Conservation (phyloP, 2,797 vertebrate species). For the Artibeus jamaicensis region DNA sequence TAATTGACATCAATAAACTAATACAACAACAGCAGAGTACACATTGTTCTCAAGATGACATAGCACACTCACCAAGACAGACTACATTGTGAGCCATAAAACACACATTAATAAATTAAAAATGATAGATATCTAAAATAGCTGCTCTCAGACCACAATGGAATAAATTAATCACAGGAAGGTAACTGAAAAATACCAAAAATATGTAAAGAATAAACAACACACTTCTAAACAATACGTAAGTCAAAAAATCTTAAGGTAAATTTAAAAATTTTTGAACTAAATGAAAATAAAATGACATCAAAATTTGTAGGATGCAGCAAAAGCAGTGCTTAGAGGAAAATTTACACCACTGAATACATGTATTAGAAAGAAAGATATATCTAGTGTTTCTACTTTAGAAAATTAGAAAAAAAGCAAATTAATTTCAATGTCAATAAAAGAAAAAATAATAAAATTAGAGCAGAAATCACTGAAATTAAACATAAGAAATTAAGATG, state of each 20-base stretch:
- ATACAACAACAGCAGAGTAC: neutral
- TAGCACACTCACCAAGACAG: neutral
- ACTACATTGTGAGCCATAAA: neutral
- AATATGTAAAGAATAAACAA: neutral
- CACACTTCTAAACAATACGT: neutral
- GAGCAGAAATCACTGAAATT: neutral
- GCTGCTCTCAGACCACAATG: neutral
- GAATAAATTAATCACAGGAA: neutral
- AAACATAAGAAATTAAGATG: neutral
- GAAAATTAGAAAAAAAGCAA: neutral
- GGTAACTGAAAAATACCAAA: neutral
- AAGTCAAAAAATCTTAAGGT: neutral
- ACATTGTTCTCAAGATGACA: neutral
- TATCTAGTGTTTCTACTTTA: neutral
- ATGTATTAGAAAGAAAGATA: neutral
- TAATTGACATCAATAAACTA: neutral
- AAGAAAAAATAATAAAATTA: neutral
- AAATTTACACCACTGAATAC: neutral
- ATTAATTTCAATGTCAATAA: neutral
- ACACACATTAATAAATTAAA: neutral
- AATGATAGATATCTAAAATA: neutral
- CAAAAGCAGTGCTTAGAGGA: neutral
- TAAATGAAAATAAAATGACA: neutral
- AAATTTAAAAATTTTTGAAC: neutral
- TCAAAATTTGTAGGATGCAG: neutral